Conservation (phyloP, 2,113 vertebrate species). For the Thermophis baileyi region DNA sequence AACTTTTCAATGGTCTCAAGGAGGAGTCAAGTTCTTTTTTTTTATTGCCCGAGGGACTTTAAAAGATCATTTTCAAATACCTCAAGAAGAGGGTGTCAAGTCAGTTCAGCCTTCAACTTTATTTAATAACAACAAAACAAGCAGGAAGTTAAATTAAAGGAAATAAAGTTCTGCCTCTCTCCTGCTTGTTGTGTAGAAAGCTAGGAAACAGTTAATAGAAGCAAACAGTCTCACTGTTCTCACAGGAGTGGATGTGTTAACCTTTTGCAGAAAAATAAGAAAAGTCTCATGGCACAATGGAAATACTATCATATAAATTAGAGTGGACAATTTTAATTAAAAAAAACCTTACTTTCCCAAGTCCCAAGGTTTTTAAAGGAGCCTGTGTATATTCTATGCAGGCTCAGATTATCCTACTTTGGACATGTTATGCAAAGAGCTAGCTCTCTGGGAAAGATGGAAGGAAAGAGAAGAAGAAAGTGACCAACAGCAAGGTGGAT, state of each 20-base stretch:
- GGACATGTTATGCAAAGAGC: background rate
- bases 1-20: background rate
- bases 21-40: conserved; percentile 1
- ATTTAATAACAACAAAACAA: background rate
- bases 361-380: background rate
- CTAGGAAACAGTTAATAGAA: background rate
- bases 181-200: background rate
- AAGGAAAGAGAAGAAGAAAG: background rate
- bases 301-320: background rate
- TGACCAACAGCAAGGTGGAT: background rate
- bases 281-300: background rate
- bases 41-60: background rate
- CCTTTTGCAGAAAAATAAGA: background rate
- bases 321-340: background rate
- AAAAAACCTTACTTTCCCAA: background rate
- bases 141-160: background rate
- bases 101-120: background rate
- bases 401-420: background rate
- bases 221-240: background rate
- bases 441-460: background rate
- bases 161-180: background rate
- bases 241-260: background rate
- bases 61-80: background rate
- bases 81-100: background rate
- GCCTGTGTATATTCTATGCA: background rate